Percentiles rank a stretch among this genome's conserved stretches.
Evolutionary conservation across 2,113 vertebrate species (phyloP).

Genomic region (Oreochromis spilurus): DNA sequence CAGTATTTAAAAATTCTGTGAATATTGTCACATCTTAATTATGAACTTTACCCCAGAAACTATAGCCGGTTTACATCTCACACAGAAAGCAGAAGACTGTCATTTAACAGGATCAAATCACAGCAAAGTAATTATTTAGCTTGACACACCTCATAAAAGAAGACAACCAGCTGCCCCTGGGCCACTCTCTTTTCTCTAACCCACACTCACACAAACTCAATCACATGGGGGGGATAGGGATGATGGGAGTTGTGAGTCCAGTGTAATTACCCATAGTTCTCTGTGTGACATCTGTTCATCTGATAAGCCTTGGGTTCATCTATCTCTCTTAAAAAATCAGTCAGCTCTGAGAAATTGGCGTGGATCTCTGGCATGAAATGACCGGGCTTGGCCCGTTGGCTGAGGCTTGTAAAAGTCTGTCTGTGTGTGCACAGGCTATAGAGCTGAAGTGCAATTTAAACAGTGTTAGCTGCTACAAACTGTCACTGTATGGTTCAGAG

Average conservation of each 20-base stretch:
- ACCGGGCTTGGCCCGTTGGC: background rate
- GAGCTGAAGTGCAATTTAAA: background rate
- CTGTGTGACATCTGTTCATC: slow-evolving; percentile 14
- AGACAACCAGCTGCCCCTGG: background rate
- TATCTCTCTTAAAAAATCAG: slow-evolving; percentile 36
- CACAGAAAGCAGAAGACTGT: background rate
- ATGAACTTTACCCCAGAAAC: background rate
- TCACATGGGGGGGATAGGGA: background rate
- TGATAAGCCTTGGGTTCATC: slow-evolving; percentile 22
- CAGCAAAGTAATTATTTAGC: background rate
- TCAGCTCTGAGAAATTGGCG: background rate
- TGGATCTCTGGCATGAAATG: background rate
- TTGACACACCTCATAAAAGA: background rate
- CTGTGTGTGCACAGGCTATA: background rate
- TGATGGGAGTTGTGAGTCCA: background rate
- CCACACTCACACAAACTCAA: background rate
- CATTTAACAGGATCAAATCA: background rate
- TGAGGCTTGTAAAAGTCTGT: background rate
- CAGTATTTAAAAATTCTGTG: too few species aligned
- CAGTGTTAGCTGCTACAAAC: background rate
- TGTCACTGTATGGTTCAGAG: background rate
- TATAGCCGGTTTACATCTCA: background rate
- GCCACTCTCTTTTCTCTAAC: background rate
- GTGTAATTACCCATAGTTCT: slow-evolving; percentile 25
- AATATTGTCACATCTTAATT: background rate